Percentiles rank a stretch among this genome's conserved stretches.
Evolutionary conservation across 2,888 invertebrate genomes (phyloP).

Genomic region (Opisthograptis luteolata): DNA sequence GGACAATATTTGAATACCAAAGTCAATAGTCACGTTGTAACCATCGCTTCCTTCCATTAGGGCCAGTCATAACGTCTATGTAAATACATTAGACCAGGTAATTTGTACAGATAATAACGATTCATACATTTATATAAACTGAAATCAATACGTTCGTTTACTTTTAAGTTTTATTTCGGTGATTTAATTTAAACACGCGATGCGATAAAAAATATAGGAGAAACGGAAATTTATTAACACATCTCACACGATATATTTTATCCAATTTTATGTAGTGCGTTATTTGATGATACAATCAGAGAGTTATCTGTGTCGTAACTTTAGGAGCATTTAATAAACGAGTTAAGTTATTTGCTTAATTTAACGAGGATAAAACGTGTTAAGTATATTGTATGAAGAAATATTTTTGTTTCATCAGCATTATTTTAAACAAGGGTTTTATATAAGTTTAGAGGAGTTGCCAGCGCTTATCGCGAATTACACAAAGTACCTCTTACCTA

Average conservation of each 20-base stretch:
- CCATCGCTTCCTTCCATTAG: conserved; percentile 51
- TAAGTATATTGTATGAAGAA: too few species aligned
- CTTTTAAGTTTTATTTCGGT: conserved; percentile 18
- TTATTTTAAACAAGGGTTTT: conserved; percentile 29
- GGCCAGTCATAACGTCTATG: conserved; percentile 47
- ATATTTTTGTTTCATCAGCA: conserved; percentile 16
- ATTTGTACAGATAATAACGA: conserved; percentile 46
- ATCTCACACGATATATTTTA: conserved; percentile 5
- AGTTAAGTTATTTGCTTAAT: conserved; percentile 1
- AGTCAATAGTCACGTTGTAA: conserved; percentile 54
- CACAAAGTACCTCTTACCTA: conserved; percentile 25
- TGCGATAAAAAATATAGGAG: conserved; percentile 2
- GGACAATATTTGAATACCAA: conserved; percentile 63
- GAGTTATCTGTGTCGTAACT: conserved; percentile 2
- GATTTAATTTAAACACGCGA: conserved; percentile 15
- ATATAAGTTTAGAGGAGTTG: conserved; percentile 28
- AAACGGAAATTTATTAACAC: conserved; percentile 2
- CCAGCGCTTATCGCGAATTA: conserved; percentile 33
- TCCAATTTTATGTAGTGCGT: conserved; percentile 3
- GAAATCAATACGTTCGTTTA: conserved; percentile 23
- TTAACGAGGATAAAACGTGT: conserved; percentile 1
- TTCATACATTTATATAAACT: conserved; percentile 19
- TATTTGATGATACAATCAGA: conserved; percentile 6
- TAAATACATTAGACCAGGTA: conserved; percentile 47
- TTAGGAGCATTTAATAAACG: neutral